phyloP scores from a whole-genome alignment of 2,888 invertebrate species.

The Carcina quercana region DNA sequence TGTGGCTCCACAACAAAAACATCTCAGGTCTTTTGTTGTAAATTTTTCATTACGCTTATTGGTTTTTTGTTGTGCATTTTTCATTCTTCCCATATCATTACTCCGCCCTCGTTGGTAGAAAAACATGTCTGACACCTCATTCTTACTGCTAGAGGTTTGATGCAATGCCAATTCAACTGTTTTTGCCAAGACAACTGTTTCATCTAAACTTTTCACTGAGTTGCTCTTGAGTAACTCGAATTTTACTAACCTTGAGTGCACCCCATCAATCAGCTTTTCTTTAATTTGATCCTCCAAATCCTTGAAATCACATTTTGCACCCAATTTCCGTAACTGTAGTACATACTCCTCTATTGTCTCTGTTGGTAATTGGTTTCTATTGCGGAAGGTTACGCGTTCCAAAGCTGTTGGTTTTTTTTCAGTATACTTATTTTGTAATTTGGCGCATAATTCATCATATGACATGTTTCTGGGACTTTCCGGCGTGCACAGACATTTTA shows the following conservation, averaged over 20 bases:
- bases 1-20: slow-evolving; percentile 5
- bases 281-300: slow-evolving; percentile 15
- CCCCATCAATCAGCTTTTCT: slow-evolving; percentile 16
- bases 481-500: too few species aligned
- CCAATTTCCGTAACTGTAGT: slow-evolving; percentile 2
- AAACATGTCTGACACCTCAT: too few species aligned
- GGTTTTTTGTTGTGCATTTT: too few species aligned
- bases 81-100: too few species aligned
- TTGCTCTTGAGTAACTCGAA: slow-evolving; percentile 8
- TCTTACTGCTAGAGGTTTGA: background rate
- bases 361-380: slow-evolving; percentile 4
- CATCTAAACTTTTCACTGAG: background rate
- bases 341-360: slow-evolving; percentile 13
- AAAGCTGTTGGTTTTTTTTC: slow-evolving; percentile 1
- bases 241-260: slow-evolving; percentile 6
- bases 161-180: slow-evolving; percentile 1
- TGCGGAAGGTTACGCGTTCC: slow-evolving; percentile 8
- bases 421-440: background rate
- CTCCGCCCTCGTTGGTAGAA: too few species aligned
- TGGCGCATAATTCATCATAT: too few species aligned
- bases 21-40: too few species aligned
- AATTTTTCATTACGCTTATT: too few species aligned
- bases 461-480: too few species aligned
- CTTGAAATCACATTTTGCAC: slow-evolving; percentile 10
- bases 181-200: background rate